Base-by-base conservation (phyloP, 1,140 invertebrate species). In the Yoshiicerus persimilis region DNA sequence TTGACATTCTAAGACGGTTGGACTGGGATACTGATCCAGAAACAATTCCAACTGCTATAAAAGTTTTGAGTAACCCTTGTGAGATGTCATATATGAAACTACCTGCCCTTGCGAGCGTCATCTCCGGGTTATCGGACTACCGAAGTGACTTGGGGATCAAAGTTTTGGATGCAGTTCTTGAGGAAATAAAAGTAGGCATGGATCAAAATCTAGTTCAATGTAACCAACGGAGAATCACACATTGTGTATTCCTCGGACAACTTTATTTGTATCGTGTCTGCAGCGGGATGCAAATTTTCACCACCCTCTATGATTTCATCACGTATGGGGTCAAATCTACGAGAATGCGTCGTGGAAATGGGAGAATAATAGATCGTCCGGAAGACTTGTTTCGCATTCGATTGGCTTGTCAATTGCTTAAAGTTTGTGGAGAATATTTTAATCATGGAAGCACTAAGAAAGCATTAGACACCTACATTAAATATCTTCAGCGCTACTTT, bases 401-500 rank as follows among this genome's bases (percentile, higher is more conserved):
- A 91, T 92, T 98, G 6, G 96, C 96, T 23, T 98, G 97, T 92
- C 96, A 97, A 27, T 92, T 99, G 32, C 93, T 99, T 25, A 97
- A 99, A 91, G 98, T 97, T 0, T 99, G 98, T 93, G 98, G 97
- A 2, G 94, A 94, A 90, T 99, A 98, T 92, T 98, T 99, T 92
- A 97, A 96, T 91, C 96, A 96, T 91, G 96, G 97, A 8, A 96
- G 96, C 0, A 97, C 96, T 91, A 98, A 98, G 92, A 97, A 96
- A 90, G 97, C 97, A 92, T 93, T 99, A 6, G 97, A 99, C 92
- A 99, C 97, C 91, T 99, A 97, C 92, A 92, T 99, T n/a, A 94
- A 96, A n/a, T 99, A 98, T 92, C 97, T 99, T 91, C 98, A 95
- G 92, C 95, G 96, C 91, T 99, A 99, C 92, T 99, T 97, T 92